Conservation (phyloP, 2,888 invertebrate species). For the Metellina segmentata region DNA sequence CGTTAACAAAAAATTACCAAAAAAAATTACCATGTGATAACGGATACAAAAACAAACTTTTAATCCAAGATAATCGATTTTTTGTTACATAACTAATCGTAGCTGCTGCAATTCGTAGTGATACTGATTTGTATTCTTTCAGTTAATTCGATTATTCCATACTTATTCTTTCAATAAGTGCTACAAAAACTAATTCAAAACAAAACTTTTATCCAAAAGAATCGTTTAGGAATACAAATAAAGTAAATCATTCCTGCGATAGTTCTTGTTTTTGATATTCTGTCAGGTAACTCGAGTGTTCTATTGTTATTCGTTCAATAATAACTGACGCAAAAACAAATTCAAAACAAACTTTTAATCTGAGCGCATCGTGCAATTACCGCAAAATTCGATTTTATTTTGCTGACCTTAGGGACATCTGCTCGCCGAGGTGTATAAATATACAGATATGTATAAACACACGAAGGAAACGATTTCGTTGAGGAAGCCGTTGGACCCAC, state of each 20-base stretch:
- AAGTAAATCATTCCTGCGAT: constrained; percentile 10
- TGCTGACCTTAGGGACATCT: neutral
- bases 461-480: neutral
- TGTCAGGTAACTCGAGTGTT: neutral
- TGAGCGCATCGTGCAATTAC: constrained; percentile 52
- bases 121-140: neutral
- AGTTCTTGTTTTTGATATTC: constrained; percentile 20
- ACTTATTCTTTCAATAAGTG: constrained; percentile 6
- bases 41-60: too few relatives aligned
- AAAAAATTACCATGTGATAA: too few relatives aligned
- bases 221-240: constrained; percentile 6
- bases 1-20: too few relatives aligned
- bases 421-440: neutral
- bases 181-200: neutral
- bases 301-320: constrained; percentile 1
- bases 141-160: neutral
- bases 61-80: constrained; percentile 37
- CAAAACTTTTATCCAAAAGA: constrained; percentile 39
- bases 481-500: neutral
- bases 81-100: neutral
- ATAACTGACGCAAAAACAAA: constrained; percentile 20
- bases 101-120: constrained; percentile 19
- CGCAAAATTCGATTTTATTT: constrained; percentile 13
- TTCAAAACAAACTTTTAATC: constrained; percentile 40
- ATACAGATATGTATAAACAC: constrained; percentile 3